Base-by-base conservation (phyloP, 2,888 invertebrate genomes). In the Lumbricus terrestris region DNA sequence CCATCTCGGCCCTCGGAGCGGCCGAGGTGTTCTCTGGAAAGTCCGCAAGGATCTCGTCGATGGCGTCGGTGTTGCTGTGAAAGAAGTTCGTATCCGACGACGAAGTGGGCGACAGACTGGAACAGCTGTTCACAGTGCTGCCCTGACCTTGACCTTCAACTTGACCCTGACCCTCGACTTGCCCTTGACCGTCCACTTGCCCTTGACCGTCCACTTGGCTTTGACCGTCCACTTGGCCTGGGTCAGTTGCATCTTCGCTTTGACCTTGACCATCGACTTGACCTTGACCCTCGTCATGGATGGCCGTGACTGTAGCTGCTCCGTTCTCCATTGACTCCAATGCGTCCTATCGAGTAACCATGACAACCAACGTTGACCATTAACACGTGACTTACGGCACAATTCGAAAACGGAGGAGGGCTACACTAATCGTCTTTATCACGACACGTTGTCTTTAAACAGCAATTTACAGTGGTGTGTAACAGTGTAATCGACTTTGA, bases 1-100 rank as follows among this genome's bases (percentile, higher is more conserved):
- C 85, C 85, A 85, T 85, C n/a, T 85, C 35, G 34, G 85, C 85
- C n/a, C 85, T 85, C 0, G 85, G 85, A 35, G 85, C 85, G 85
- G 85, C 85, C 6, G 85, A 35, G 13, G 85, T 85, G 35, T 85
- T 85, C 37, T 85, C 85, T 23, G 85, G 85, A 85, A 85, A 85
- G 85, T 85, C 85, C 2, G 85, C 85, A 13, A 85, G 85, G 37
- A 85, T 85, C 85, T 85, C 85, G 34, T 85, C 85, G 35, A 85
- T 85, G 34, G 85, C 85, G 37, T 85, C 85, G 8, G 85, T 85
- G 37, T 85, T 85, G 20, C 35, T 35, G 37, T 85, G 85, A 15
- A 85, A 85, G 85, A 85, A 85, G 35, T 85, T 85, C 35, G 34
- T 85, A 34, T 85, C 85, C 23, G 85, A 85, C 20, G 85, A 85